Percentiles rank a stretch among this genome's conserved stretches.
These are phyloP conservation scores for Orthosia cruda DNA, from an alignment of 2,888 invertebrate genomes.

Conservation along the genomic window DNA sequence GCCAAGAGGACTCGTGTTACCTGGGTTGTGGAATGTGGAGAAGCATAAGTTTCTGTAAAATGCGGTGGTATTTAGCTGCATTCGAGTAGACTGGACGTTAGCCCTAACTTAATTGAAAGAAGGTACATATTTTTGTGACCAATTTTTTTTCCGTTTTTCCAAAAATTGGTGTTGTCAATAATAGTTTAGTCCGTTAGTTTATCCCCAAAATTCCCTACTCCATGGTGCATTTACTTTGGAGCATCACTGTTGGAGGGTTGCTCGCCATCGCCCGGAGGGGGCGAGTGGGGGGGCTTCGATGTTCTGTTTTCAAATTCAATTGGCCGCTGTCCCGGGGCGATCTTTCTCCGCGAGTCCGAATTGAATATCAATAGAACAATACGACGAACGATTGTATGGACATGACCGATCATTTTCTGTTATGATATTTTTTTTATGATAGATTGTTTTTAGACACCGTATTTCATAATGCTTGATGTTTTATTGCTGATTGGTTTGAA, in stretches of 20 bases:
- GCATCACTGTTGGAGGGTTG: constrained; percentile 57
- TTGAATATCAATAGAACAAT: constrained; percentile 90
- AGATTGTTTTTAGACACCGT: constrained; percentile 4
- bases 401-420: constrained; percentile 67
- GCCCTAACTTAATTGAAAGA: too few species aligned
- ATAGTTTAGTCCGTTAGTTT: neutral
- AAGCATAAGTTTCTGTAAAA: too few species aligned
- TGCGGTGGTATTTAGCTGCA: too few species aligned
- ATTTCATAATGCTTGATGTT: neutral
- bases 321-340: constrained; percentile 90
- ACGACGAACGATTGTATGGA: constrained; percentile 81
- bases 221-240: constrained; percentile 71
- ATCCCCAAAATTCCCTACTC: neutral
- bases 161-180: neutral
- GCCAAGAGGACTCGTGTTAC: too few species aligned
- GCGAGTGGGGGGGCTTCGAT: constrained; percentile 75
- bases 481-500: neutral
- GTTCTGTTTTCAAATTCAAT: constrained; percentile 91
- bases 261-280: constrained; percentile 51
- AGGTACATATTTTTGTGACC: too few species aligned
- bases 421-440: constrained; percentile 23
- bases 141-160: too few species aligned
- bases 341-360: constrained; percentile 89
- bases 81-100: too few species aligned
- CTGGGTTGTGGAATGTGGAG: too few species aligned